A percentile compares a stretch with the other conserved stretches of the same genome.
phyloP scores from a whole-genome alignment of 2,113 vertebrate species.

The Catharus fuscescens region DNA sequence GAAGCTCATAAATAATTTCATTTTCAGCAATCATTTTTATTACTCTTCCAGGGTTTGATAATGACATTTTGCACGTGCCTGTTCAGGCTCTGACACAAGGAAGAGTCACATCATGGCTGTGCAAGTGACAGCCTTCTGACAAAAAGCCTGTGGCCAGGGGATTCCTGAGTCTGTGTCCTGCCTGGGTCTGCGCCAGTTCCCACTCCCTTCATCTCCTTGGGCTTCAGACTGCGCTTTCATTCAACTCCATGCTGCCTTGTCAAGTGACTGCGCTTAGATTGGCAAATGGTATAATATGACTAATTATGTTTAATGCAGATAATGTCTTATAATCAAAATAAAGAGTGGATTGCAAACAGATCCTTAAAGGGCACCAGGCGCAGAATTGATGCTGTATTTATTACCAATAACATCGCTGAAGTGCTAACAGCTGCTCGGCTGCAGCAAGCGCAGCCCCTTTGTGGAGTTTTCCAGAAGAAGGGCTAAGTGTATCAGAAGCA shows the following conservation, averaged over 20 bases:
- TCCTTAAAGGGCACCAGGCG: conserved; percentile 35
- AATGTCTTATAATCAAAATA: conserved; percentile 67
- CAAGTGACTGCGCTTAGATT: neutral
- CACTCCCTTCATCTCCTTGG: neutral
- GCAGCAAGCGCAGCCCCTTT: conserved; percentile 53
- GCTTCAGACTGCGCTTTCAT: neutral
- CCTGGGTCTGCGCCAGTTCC: neutral
- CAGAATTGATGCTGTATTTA: conserved; percentile 19
- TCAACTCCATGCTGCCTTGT: neutral
- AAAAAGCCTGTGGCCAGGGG: neutral
- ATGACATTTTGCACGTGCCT: neutral
- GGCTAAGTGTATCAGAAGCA: conserved; percentile 16
- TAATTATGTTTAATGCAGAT: conserved; percentile 60
- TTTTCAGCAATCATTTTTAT: neutral
- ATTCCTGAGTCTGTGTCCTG: neutral
- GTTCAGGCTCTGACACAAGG: neutral
- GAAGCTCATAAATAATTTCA: conserved; percentile 35
- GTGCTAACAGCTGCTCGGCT: conserved; percentile 62
- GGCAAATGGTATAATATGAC: neutral
- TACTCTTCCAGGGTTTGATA: neutral
- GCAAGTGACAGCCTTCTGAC: neutral
- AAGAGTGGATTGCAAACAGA: conserved; percentile 49
- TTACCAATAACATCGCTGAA: neutral
- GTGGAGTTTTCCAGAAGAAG: conserved; percentile 60
- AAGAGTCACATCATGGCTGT: neutral